Evolutionary conservation across 2,888 invertebrate genomes (phyloP).

Genomic region (Cancer borealis): DNA sequence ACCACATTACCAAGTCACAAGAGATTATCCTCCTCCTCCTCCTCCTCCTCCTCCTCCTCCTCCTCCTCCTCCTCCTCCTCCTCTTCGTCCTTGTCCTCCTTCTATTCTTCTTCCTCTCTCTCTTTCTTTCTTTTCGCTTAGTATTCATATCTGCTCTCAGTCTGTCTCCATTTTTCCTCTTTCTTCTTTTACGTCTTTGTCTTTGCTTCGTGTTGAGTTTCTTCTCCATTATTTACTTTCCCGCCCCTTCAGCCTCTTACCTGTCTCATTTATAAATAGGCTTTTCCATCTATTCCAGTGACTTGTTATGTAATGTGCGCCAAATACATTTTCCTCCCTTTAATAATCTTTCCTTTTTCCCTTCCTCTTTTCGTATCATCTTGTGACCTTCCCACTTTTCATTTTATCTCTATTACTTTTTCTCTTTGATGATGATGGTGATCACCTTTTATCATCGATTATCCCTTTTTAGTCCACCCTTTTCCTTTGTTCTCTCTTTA

Average conservation of each 20-base stretch:
- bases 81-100: background rate
- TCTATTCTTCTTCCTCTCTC: background rate
- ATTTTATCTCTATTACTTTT: background rate
- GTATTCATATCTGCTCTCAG: background rate
- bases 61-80: constrained; percentile 11
- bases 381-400: background rate
- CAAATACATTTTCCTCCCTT: background rate
- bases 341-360: background rate
- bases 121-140: background rate
- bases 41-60: constrained; percentile 21
- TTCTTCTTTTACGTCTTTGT: background rate
- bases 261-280: background rate
- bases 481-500: background rate
- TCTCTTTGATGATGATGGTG: background rate
- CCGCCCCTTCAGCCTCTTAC: background rate
- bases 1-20: constrained; percentile 33
- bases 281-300: background rate
- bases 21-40: constrained; percentile 23
- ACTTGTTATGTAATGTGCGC: background rate
- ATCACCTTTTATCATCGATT: background rate
- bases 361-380: background rate
- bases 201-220: background rate
- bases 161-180: background rate
- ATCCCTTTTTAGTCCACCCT: background rate
- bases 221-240: background rate